A percentile compares a stretch with the other conserved stretches of the same genome.
phyloP scores from a whole-genome alignment of 2,113 vertebrate genomes.

The Paramisgurnus dabryanus region DNA sequence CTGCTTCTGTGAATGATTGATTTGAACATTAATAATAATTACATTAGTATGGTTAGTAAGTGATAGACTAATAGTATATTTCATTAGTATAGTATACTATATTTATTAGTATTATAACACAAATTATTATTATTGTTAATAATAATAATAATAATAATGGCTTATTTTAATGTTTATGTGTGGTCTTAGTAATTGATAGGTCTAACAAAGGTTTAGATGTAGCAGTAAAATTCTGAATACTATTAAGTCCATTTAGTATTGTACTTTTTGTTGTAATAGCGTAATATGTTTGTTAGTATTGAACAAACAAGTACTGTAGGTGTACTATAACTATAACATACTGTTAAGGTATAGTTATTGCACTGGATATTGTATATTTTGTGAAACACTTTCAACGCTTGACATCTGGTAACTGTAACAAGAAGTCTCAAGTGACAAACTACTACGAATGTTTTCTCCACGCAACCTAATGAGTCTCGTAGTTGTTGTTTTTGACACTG shows the following conservation, averaged over 20 bases:
- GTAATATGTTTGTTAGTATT: not conserved
- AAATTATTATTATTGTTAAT: too few species aligned
- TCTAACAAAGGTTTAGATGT: too few species aligned
- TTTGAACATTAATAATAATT: too few species aligned
- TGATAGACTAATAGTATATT: too few species aligned
- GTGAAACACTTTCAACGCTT: not conserved
- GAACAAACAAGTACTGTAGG: not conserved
- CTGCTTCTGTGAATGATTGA: too few species aligned
- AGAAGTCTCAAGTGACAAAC: constrained; percentile 61
- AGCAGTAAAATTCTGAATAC: not conserved
- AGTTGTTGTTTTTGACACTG: constrained; percentile 59
- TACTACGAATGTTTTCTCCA: constrained; percentile 53
- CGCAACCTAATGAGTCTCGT: constrained; percentile 53
- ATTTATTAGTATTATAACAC: too few species aligned
- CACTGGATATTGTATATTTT: not conserved
- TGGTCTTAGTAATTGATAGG: too few species aligned
- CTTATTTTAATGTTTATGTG: too few species aligned
- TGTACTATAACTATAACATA: not conserved
- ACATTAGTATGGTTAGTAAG: too few species aligned
- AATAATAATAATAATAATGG: too few species aligned
- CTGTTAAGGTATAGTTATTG: not conserved
- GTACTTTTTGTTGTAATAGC: not conserved
- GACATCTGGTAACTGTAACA: constrained; percentile 25
- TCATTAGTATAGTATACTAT: too few species aligned
- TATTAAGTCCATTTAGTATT: not conserved